Evolutionary conservation across 2,797 vertebrate genomes (phyloP), one percentile per base, ranked within the genome.

Genomic region (Sciurus carolinensis): DNA sequence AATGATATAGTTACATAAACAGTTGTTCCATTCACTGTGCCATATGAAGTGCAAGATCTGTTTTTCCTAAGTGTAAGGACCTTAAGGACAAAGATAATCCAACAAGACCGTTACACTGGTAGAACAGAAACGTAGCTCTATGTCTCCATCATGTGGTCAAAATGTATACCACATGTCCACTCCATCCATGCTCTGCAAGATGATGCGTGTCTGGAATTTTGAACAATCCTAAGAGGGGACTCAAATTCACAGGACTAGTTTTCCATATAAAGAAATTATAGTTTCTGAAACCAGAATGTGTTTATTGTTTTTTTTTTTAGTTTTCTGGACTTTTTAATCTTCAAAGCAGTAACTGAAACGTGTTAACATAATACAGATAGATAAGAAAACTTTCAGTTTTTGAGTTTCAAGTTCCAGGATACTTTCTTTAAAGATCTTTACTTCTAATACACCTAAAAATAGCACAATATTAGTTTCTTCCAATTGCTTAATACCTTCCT

Each of bases 141-240:
- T 95, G 69, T 33, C 9, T 92, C 96, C 97, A 97, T 80, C 97
- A 24, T 36, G 87, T 90, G 97, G 95, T 50, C 33, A 75, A 12
- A 28, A 0, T 52, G n/a, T 36, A 39, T 91, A 90, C 76, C 93
- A 54, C 71, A 81, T 26, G 17, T 76, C 36, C 28, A 57, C 22
- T 50, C 2, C 0, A 0, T 22, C 0, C 4, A 54, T 50, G 50
- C 4, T 10, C 22, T 0, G 33, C 57, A 73, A 88, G 39, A n/a
- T 44, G n/a, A 30, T 10, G 14, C 20, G 1, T 42, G 5, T 15
- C 47, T 26, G 22, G 12, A 73, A 47, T 76, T 30, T 57, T 93
- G 8, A 67, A 57, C 26, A 20, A 24, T 11, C 20, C 4, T 17
- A 50, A 71, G 42, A 39, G 15, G 39, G 67, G 39, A 36, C 33